Evolutionary conservation across 2,797 vertebrate species (phyloP).

Genomic region (Natrix natrix): DNA sequence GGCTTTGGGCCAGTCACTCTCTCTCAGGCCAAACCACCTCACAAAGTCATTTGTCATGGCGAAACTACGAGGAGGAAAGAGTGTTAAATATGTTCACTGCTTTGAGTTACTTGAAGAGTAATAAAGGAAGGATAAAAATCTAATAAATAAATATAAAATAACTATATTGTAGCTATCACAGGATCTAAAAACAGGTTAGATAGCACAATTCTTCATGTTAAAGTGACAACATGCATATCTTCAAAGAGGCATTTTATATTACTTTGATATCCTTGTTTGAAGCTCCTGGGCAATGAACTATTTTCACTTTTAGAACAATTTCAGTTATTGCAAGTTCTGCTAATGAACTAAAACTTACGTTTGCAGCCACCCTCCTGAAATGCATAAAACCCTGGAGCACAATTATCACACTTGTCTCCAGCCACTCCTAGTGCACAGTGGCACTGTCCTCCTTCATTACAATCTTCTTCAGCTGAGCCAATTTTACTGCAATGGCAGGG

Average conservation of each 20-base stretch:
- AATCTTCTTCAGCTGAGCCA: slow-evolving; percentile 77
- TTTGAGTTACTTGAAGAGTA: neutral
- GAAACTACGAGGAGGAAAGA: neutral
- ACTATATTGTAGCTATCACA: neutral
- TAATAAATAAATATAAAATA: neutral
- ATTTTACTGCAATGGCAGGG: slow-evolving; percentile 79
- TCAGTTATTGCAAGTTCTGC: neutral
- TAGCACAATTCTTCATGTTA: neutral
- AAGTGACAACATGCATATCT: neutral
- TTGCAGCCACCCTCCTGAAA: slow-evolving; percentile 78
- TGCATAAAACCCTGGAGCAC: slow-evolving; percentile 79
- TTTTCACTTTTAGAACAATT: neutral
- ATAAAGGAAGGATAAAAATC: neutral
- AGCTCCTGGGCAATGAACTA: neutral
- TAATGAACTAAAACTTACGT: slow-evolving; percentile 71
- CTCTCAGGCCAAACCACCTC: neutral
- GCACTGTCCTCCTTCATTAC: slow-evolving; percentile 80
- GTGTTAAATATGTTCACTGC: neutral
- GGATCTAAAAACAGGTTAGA: neutral
- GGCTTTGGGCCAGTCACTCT: neutral
- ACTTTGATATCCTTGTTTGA: neutral
- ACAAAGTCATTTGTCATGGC: neutral
- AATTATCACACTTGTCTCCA: slow-evolving; percentile 83
- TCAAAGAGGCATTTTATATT: neutral
- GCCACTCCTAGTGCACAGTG: slow-evolving; percentile 79